Base-by-base conservation (phyloP, 2,113 vertebrate species). In the Catharus minimus region DNA sequence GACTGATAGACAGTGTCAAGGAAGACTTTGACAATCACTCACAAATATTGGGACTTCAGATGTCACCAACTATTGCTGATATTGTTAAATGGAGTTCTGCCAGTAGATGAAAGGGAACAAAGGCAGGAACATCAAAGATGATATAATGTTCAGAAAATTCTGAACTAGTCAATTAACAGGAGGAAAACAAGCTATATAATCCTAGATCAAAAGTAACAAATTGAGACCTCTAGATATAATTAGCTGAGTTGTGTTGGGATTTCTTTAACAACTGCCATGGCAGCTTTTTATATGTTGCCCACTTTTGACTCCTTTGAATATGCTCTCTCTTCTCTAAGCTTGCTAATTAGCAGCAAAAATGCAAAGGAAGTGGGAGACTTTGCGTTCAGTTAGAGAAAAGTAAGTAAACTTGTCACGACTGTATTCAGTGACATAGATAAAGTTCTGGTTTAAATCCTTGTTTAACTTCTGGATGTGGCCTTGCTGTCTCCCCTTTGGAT, bases 161-260 rank as follows among this genome's bases (percentile, higher is more conserved):
- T 75, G 52, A 92, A 86, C 60, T 69, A 89, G 82, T 87, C 79
- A 90, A 91, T 92, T 94, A 91, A 91, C 56, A 92, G 47, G 46
- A 89, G 23, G 49, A 92, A 89, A 93, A 22, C 17, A 67, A 95
- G 24, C 41, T 75, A 36, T 72, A 27, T 88, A 91, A 91, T 96
- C 89, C 87, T 79, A 95, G 82, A 96, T 96, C 82, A 91, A 77
- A 95, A 90, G 44, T 84, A 95, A 92, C 58, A 93, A 93, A 93
- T 82, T 60, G 85, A 88, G 66, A 92, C 68, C 65, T 82, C 72
- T 81, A 68, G 72, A 73, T 86, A 75, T 90, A 96, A 94, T 91
- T 93, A 95, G 87, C 73, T 2, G 16, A 84, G 46, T 81, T 95
- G 86, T 93, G 67, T 64, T 94, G 95, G 93, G 95, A 95, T 94